These are phyloP conservation scores for Mimachlamys varia DNA, from an alignment of 2,888 invertebrate genomes.

Conservation along the genomic window DNA sequence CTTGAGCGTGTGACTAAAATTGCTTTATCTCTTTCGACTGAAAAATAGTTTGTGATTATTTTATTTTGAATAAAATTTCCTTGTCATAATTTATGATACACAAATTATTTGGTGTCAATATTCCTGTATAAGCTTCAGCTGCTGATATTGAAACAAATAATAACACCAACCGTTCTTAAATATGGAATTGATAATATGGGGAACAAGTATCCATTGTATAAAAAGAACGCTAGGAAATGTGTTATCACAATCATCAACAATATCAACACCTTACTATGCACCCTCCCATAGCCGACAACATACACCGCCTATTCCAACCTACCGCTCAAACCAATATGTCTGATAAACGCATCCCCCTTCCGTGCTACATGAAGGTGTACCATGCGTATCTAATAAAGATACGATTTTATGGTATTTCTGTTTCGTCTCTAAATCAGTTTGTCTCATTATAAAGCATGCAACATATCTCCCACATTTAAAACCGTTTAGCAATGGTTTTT, in stretches of 20 bases:
- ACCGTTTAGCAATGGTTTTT: not conserved
- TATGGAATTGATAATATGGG: too few relatives aligned
- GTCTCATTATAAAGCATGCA: not conserved
- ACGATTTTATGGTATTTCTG: not conserved
- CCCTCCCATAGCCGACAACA: constrained; percentile 10
- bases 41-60: too few relatives aligned
- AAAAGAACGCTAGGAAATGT: not conserved
- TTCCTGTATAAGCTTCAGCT: too few relatives aligned
- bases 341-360: not conserved
- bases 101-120: too few relatives aligned
- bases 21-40: too few relatives aligned
- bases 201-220: not conserved
- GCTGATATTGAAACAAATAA: too few relatives aligned
- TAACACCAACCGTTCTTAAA: too few relatives aligned
- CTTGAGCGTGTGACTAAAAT: too few relatives aligned
- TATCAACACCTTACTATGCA: not conserved
- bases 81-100: too few relatives aligned
- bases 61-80: too few relatives aligned
- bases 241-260: not conserved
- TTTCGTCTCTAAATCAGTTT: not conserved
- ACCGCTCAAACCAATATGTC: not conserved
- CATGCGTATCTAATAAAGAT: not conserved
- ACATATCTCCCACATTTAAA: not conserved
- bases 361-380: not conserved
- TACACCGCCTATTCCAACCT: not conserved